A percentile compares a stretch with the other conserved stretches of the same genome.
Conservation (phyloP, 2,797 vertebrate genomes). For the Anas georgica region DNA sequence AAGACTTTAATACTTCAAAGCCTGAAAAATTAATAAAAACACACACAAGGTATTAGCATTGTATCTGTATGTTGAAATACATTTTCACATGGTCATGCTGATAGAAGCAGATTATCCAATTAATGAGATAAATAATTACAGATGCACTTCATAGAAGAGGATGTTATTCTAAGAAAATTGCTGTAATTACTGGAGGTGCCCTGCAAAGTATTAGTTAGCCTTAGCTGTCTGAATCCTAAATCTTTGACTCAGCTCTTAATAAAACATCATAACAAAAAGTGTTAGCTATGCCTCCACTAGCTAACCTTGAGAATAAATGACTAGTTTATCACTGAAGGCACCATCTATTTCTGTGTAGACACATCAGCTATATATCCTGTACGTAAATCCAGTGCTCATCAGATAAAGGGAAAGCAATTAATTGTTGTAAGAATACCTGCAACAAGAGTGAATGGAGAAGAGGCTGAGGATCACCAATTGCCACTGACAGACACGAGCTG, state of each 20-base stretch:
- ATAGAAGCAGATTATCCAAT: slow-evolving; percentile 41
- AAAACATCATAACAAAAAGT: background rate
- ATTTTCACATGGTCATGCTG: slow-evolving; percentile 36
- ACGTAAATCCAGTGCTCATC: background rate
- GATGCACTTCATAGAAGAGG: slow-evolving; percentile 9
- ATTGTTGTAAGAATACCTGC: background rate
- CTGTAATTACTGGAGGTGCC: slow-evolving; percentile 18
- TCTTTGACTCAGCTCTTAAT: background rate
- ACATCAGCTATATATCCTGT: background rate
- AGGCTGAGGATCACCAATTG: background rate
- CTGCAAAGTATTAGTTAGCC: slow-evolving; percentile 1
- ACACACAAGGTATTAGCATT: background rate
- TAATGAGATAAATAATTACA: slow-evolving; percentile 56
- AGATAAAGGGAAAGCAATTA: background rate
- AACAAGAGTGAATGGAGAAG: background rate
- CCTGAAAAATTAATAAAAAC: slow-evolving; percentile 14
- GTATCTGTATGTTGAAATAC: background rate
- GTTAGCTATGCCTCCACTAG: background rate
- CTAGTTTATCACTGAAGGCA: background rate
- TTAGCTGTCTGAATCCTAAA: background rate
- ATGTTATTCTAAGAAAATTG: slow-evolving; percentile 24
- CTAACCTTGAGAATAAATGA: background rate
- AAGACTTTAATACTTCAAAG: slow-evolving; percentile 1
- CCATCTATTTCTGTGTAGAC: background rate
- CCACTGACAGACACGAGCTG: background rate